phyloP scores from a whole-genome alignment of 2,888 invertebrate genomes.

The Ecliptopera silaceata region DNA sequence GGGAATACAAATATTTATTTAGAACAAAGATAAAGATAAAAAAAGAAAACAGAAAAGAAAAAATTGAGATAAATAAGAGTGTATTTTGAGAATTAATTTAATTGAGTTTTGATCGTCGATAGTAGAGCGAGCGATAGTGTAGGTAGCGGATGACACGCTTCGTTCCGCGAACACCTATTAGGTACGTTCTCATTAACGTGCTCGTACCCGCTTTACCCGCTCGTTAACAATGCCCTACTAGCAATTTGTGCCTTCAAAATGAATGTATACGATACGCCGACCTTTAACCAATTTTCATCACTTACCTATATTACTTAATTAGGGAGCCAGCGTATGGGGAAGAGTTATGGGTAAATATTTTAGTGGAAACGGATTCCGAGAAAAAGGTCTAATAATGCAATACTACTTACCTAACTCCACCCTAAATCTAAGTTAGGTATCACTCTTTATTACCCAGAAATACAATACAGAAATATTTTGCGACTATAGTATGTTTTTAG shows the following conservation, averaged over 20 bases:
- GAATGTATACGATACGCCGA: constrained; percentile 55
- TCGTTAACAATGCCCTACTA: constrained; percentile 65
- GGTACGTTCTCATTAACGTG: constrained; percentile 65
- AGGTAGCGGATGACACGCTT: constrained; percentile 52
- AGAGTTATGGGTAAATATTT: constrained; percentile 30
- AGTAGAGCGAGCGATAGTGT: constrained; percentile 40
- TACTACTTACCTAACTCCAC: too few relatives aligned
- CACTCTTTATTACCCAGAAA: too few relatives aligned
- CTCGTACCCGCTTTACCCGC: constrained; percentile 61
- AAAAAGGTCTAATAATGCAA: not conserved
- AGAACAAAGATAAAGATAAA: too few relatives aligned
- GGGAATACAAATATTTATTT: too few relatives aligned
- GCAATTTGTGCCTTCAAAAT: constrained; percentile 63
- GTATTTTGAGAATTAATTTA: too few relatives aligned
- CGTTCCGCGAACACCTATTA: constrained; percentile 63
- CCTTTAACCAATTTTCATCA: constrained; percentile 38
- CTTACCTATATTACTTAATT: constrained; percentile 34
- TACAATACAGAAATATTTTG: not conserved
- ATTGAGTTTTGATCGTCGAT: not conserved
- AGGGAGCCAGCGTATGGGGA: constrained; percentile 14
- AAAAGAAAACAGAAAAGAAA: too few relatives aligned
- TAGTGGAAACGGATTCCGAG: constrained; percentile 6
- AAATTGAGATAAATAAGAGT: too few relatives aligned
- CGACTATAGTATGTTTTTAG: not conserved
- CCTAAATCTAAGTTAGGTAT: not conserved